Conservation (phyloP, 2,888 invertebrate genomes). For the Troides helena region DNA sequence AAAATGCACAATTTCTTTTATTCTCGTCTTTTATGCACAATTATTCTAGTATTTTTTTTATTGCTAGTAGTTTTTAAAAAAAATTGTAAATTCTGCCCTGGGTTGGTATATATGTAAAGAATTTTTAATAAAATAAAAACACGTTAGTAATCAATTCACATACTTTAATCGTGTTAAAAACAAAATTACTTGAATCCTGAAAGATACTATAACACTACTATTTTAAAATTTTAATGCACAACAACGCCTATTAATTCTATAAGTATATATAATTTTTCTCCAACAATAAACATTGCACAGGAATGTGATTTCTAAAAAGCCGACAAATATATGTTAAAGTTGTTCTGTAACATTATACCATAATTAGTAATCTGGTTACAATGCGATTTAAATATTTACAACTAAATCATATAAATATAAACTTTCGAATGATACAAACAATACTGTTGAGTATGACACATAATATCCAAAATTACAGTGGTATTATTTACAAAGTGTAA, state of each 20-base stretch:
- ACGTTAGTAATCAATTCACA: slow-evolving; percentile 1
- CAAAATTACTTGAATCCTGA: slow-evolving; percentile 12
- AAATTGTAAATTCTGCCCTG: no score
- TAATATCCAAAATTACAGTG: slow-evolving; percentile 27
- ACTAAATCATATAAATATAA: slow-evolving; percentile 9
- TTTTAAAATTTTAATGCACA: slow-evolving; percentile 29
- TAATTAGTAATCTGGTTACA: slow-evolving; percentile 4
- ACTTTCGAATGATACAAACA: slow-evolving; percentile 10
- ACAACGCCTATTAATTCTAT: slow-evolving; percentile 35
- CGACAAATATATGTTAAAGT: slow-evolving; percentile 21
- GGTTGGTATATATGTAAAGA: no score
- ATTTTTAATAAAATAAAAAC: slow-evolving; percentile 22
- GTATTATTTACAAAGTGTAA: slow-evolving; percentile 41
- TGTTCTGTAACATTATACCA: slow-evolving; percentile 2
- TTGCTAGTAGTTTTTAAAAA: background rate
- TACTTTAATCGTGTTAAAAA: slow-evolving; percentile 23
- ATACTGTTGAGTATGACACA: slow-evolving; percentile 27
- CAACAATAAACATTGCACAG: slow-evolving; percentile 38
- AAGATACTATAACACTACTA: slow-evolving; percentile 23
- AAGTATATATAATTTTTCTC: slow-evolving; percentile 34
- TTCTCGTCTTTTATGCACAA: no score
- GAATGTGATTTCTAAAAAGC: slow-evolving; percentile 38
- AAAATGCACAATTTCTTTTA: no score
- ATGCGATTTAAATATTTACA: slow-evolving; percentile 18
- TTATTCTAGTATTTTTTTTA: background rate